A percentile compares a stretch with the other conserved stretches of the same genome.
phyloP scores from a whole-genome alignment of 2,888 invertebrate genomes.

The Plebejus argus region DNA sequence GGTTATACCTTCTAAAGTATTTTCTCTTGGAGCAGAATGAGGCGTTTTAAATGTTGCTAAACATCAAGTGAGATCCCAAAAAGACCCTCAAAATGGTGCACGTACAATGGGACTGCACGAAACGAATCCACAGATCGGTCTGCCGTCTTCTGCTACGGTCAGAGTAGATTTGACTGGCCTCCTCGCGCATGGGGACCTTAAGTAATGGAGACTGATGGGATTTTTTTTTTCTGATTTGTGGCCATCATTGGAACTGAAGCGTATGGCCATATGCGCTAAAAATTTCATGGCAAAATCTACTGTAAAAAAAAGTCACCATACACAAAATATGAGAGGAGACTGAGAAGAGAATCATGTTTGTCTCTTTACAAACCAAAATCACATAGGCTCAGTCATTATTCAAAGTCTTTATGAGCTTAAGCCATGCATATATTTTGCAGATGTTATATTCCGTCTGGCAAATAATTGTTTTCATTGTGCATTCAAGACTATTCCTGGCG shows the following conservation, averaged over 20 bases:
- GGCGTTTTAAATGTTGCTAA: not conserved
- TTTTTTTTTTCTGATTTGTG: not conserved
- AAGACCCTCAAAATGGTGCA: too few relatives aligned
- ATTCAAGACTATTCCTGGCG: conserved; percentile 13
- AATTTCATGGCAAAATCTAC: not conserved
- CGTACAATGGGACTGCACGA: not conserved
- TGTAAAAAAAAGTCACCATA: not conserved
- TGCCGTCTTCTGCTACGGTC: too few relatives aligned
- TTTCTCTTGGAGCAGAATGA: too few relatives aligned
- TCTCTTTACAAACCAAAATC: not conserved
- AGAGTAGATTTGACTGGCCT: too few relatives aligned
- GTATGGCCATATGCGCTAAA: not conserved
- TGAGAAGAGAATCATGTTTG: not conserved
- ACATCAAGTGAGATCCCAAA: not conserved
- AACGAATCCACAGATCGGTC: not conserved
- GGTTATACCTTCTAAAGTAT: not conserved
- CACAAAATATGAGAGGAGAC: not conserved
- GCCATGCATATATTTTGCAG: not conserved
- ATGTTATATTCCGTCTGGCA: conserved; percentile 9
- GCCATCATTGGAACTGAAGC: not conserved
- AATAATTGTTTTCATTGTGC: conserved; percentile 26
- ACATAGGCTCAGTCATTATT: not conserved
- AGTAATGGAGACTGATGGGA: too few relatives aligned
- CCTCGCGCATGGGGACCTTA: too few relatives aligned
- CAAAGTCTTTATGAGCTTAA: conserved; percentile 12